Percentiles rank a stretch among this genome's conserved stretches.
These are phyloP conservation scores for Zonotrichia albicollis DNA, from an alignment of 2,797 vertebrate genomes.

Conservation along the genomic window DNA sequence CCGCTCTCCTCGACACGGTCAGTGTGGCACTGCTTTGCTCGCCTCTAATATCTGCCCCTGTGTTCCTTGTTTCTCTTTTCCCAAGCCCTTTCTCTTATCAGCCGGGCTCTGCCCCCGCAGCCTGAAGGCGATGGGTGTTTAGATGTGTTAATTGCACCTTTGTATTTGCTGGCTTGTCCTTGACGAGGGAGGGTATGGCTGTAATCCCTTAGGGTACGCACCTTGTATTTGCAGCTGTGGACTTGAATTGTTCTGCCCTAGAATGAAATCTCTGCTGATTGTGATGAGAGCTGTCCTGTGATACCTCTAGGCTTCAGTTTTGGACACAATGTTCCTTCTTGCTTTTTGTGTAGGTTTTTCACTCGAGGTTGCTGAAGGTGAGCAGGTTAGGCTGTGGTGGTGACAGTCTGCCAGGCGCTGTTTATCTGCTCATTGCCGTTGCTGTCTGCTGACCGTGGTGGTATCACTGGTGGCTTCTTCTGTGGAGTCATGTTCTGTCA, in stretches of 20 bases:
- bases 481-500: background rate
- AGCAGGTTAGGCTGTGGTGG: too few species aligned
- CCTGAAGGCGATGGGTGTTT: too few species aligned
- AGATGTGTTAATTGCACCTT: background rate
- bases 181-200: accelerated
- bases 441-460: too few species aligned
- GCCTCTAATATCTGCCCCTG: accelerated
- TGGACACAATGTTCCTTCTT: background rate
- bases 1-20: background rate
- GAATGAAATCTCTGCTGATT: too few species aligned
- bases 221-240: background rate
- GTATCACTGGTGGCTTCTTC: background rate
- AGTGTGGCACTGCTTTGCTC: background rate
- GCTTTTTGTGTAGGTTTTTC: background rate
- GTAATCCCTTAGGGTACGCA: accelerated
- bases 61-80: background rate
- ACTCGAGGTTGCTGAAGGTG: background rate
- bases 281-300: too few species aligned
- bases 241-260: too few species aligned
- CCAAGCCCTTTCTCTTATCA: background rate
- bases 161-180: too few species aligned
- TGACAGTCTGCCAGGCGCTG: accelerated
- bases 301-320: background rate
- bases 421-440: background rate
- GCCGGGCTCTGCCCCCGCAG: accelerated